Percentiles rank a stretch among this genome's conserved stretches.
Conservation (phyloP, 2,797 vertebrate genomes). For the Thalassophryne amazonica region DNA sequence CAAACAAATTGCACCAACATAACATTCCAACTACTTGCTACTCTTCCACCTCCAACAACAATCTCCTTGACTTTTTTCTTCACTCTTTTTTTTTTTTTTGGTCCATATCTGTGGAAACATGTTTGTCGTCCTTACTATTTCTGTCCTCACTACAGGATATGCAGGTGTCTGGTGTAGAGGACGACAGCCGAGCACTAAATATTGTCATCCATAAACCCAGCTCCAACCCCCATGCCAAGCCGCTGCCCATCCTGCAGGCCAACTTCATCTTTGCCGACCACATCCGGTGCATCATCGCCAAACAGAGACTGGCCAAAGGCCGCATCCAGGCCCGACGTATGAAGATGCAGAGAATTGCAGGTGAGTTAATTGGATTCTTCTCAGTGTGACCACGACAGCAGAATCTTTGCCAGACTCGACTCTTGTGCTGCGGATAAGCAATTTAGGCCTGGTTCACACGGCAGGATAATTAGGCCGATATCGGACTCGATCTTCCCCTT, state of each 20-base stretch:
- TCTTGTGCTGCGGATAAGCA: too few relatives aligned
- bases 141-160: constrained; percentile 88
- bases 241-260: constrained; percentile 97
- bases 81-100: too few relatives aligned
- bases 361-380: constrained; percentile 56
- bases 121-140: background rate
- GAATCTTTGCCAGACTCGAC: too few relatives aligned
- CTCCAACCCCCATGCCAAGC: constrained; percentile 95
- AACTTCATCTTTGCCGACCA: constrained; percentile 96
- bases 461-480: too few relatives aligned
- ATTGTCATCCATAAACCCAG: constrained; percentile 96
- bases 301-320: constrained; percentile 95
- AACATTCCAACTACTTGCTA: too few relatives aligned
- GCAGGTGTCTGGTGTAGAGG: constrained; percentile 97
- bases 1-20: too few relatives aligned
- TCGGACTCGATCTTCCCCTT: too few relatives aligned
- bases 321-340: constrained; percentile 95
- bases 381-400: too few relatives aligned
- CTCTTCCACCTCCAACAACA: too few relatives aligned
- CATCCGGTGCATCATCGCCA: constrained; percentile 98
- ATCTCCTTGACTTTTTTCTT: background rate
- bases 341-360: constrained; percentile 98
- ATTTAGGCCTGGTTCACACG: too few relatives aligned
- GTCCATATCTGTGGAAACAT: too few relatives aligned
- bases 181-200: constrained; percentile 94